Evolutionary conservation across 2,888 invertebrate genomes (phyloP).

Genomic region (Laspeyria flexula): DNA sequence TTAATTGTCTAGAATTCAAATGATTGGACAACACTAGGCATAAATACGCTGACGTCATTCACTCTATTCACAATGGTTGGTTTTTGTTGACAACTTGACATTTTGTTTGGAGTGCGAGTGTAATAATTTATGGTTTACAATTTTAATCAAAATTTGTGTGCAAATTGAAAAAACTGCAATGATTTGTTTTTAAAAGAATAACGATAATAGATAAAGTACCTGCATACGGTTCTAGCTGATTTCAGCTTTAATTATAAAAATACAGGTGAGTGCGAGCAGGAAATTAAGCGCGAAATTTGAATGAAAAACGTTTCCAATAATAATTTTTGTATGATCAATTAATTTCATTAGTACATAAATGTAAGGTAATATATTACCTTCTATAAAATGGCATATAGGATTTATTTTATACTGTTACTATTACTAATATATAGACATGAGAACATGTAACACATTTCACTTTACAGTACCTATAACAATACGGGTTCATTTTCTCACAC

Average conservation of each 20-base stretch:
- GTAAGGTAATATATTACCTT: too few relatives aligned
- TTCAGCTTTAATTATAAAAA: conserved; percentile 5
- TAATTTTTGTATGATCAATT: background rate
- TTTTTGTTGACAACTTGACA: conserved; percentile 40
- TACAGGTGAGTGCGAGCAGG: conserved; percentile 30
- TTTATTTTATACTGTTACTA: too few relatives aligned
- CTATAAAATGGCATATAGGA: too few relatives aligned
- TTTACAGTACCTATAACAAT: too few relatives aligned
- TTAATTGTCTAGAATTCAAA: too few relatives aligned
- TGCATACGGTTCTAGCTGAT: conserved; percentile 7
- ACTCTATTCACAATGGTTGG: conserved; percentile 15
- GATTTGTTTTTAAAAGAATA: conserved; percentile 4
- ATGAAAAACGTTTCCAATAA: conserved; percentile 13
- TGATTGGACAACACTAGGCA: conserved; percentile 35
- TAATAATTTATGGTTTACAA: background rate
- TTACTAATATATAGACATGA: too few relatives aligned
- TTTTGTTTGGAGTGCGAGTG: conserved; percentile 16
- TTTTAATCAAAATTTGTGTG: conserved; percentile 21
- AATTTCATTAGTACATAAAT: background rate
- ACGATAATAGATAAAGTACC: conserved; percentile 6
- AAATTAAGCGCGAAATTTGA: conserved; percentile 51
- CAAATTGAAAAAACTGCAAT: conserved; percentile 16
- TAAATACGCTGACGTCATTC: conserved; percentile 44
- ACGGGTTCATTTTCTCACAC: background rate
- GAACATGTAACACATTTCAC: too few relatives aligned